Base-by-base conservation (phyloP, 2,797 vertebrate species). In the Dromococcyx pavoninus region DNA sequence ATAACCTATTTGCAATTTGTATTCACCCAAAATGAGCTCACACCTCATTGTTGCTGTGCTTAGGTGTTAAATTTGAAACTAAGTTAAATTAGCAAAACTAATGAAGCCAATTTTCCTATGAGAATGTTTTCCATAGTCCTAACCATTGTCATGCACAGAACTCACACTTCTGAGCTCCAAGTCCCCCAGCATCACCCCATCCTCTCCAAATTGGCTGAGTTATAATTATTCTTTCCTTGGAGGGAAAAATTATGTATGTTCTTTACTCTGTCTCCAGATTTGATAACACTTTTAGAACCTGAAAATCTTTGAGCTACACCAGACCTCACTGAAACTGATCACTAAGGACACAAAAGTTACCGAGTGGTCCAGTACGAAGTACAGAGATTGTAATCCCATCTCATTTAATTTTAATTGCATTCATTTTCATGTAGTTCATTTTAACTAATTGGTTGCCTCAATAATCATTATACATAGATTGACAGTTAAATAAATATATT, bases 1-100 rank as follows among this genome's bases (percentile, higher is more conserved):
- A 41, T 33, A 66, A 48, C 5, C 3, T 53, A 25, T 35, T 84
- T 78, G 23, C 13, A 82, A 18, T 5, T 17, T 27, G 4, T 17
- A 17, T 73, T 88, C 30, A 77, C 24, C 35, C 23, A 41, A 39
- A 41, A 41, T 41, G 46, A 51, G 51, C 7, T 77, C 39, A 71
- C 19, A 10, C 9, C 4, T 69, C 46, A 15, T 51, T 79, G 37
- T 39, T 73, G n/a, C 25, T 25, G 7, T 64, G 14, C 32, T 75
- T 53, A 71, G 77, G 62, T 72, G 30, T 48, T 61, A 37, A 65
- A 81, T 33, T 32, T 54, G 86, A 66, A 67, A 30, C 62, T 30
- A 83, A 77, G 51, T 54, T 81, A 91, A 95, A 93, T 94, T 82
- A 95, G 32, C 14, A 87, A 67, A 79, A 89, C 83, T 96, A 96